Evolutionary conservation across 2,888 invertebrate genomes (phyloP), one percentile per base, ranked within the genome.

Genomic region (Bombyx huttoni): DNA sequence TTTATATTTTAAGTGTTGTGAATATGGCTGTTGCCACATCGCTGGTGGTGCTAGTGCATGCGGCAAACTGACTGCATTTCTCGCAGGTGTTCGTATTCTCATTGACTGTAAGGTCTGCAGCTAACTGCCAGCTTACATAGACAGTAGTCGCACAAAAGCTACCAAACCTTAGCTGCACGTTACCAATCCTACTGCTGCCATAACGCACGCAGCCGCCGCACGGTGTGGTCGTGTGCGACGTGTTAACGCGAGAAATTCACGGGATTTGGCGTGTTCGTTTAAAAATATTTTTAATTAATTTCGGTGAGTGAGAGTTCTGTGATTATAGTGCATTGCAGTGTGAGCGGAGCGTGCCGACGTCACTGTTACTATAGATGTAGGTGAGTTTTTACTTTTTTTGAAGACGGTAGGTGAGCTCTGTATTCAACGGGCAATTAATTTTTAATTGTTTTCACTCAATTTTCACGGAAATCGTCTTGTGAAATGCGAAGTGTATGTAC

Each of bases 241-340:
- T 24, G 24, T 5, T 24, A 3, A 24, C 24, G 24, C 24, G 24
- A 24, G 24, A 24, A 24, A 24, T 24, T 24, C 24, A 24, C 24
- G 24, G 24, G 34, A 40, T 12, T 40, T 40, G 40, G 8, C 46
- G 47, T 7, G 48, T 51, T 8, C 49, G 47, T 0, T 24, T 48
- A 49, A 0, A 49, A 54, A 51, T 59, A 55, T 52, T 62, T 59
- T 52, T 47, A 54, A 52, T 63, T 62, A 64, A 67, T 67, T 67
- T 67, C 12, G 12, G 68, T 73, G 69, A 68, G 72, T 70, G 71
- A 69, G 65, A 67, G 68, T 68, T 65, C 56, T 59, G 67, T 70
- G 66, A 53, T 59, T 59, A 57, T 64, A 55, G 64, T 67, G 71
- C 69, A 64, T 64, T 61, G 62, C 63, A 64, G 71, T 66, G 51